These are phyloP conservation scores for Cirrhinus mrigala DNA, from an alignment of 2,797 vertebrate species.

Conservation along the genomic window DNA sequence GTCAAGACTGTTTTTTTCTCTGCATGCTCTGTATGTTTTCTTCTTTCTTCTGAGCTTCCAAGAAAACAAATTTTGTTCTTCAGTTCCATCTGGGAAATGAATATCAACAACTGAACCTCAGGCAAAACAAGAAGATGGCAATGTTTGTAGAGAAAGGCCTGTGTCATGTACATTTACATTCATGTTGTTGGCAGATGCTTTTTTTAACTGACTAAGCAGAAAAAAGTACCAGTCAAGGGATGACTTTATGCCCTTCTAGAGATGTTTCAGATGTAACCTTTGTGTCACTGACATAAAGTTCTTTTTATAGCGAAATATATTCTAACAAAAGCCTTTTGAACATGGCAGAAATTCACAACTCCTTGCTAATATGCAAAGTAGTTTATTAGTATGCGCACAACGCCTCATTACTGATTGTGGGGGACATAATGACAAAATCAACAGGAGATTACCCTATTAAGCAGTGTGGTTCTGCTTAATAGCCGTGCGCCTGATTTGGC, in stretches of 20 bases:
- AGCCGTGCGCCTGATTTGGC: conserved; percentile 76
- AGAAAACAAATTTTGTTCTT: conserved; percentile 32
- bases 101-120: conserved; percentile 39
- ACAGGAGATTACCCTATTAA: conserved; percentile 77
- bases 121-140: conserved; percentile 26
- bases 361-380: conserved; percentile 77
- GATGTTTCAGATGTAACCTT: neutral
- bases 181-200: conserved; percentile 1
- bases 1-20: neutral
- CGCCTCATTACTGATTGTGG: conserved; percentile 59
- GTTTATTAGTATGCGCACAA: conserved; percentile 66
- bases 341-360: conserved; percentile 62
- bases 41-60: conserved; percentile 23
- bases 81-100: conserved; percentile 38
- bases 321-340: conserved; percentile 24
- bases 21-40: neutral
- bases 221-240: conserved; percentile 1
- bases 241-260: conserved; percentile 21
- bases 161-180: conserved; percentile 37
- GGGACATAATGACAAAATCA: conserved; percentile 62
- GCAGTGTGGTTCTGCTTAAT: conserved; percentile 79
- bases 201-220: conserved; percentile 18
- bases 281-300: neutral
- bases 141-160: neutral
- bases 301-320: neutral